Percentiles rank a stretch among this genome's conserved stretches.
Evolutionary conservation across 35 echinoderm and acorn worm species (phyloP).

Genomic region (Eucidaris tribuloides): DNA sequence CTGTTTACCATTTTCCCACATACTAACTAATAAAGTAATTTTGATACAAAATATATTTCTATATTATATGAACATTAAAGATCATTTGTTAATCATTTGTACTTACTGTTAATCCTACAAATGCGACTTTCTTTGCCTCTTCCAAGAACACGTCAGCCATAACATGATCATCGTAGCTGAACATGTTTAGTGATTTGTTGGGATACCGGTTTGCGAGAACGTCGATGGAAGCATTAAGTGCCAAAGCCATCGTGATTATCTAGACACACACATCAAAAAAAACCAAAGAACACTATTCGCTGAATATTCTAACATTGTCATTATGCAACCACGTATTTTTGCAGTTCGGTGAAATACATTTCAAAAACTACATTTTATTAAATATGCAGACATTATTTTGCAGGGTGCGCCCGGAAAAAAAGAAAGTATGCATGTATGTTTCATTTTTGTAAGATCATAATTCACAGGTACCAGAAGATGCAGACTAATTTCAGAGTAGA

Average conservation of each 20-base stretch:
- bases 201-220: slow-evolving; percentile 18
- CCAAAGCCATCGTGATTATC: slow-evolving; percentile 36
- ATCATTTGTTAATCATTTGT: too few species aligned
- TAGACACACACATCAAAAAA: too few species aligned
- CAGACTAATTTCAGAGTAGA: too few species aligned
- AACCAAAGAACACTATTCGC: too few species aligned
- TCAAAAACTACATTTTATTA: background rate
- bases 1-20: too few species aligned
- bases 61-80: too few species aligned
- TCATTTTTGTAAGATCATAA: too few species aligned
- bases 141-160: slow-evolving; percentile 29
- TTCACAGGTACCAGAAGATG: too few species aligned
- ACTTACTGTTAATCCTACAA: slow-evolving; percentile 51
- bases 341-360: background rate
- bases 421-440: too few species aligned
- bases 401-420: background rate
- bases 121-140: background rate
- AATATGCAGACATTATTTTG: background rate
- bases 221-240: slow-evolving; percentile 44
- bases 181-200: slow-evolving; percentile 17
- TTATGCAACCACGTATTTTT: background rate
- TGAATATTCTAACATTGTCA: too few species aligned
- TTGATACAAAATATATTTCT: too few species aligned
- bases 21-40: too few species aligned
- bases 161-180: slow-evolving; percentile 22